Base-by-base conservation (phyloP, 1,140 invertebrate genomes). In the Kradibia gibbosae region DNA sequence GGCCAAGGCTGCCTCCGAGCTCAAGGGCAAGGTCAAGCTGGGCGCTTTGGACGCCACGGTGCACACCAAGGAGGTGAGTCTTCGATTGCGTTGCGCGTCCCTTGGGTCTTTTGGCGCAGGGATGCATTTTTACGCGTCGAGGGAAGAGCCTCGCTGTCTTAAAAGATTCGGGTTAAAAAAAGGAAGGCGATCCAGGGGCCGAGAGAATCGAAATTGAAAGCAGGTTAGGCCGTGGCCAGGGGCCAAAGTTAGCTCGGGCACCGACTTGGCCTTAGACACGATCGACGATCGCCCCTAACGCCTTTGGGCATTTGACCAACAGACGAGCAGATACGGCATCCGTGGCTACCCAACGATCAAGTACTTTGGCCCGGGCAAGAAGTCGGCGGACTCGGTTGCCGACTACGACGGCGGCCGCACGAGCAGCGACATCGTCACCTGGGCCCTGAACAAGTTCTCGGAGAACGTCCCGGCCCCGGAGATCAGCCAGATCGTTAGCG, bases 291-390 rank as follows among this genome's bases (percentile, higher is more conserved):
- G 7, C 7, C 36, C 50, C 3, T 62, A 36, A 62, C 60, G 7
- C 5, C n/a, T n/a, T 62, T 62, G 1, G 1, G 20, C 25, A 4
- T 65, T 65, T 39, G 5, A 25, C 83, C 83, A 53, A 76, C 10
- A 90, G 89, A 96, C 96, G 0, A 91, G 92, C 78, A 91, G 95
- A 85, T 97, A 96, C 88, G 93, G 94, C 83, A 94, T 99, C 50
- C 94, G 95, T 86, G 98, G 99, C 0, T 99, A 98, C 92, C 99
- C 99, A 15, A 99, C 98, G 13, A 99, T 99, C 82, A 99, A 99
- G 91, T 95, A 95, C 88, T 99, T 99, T 92, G 92, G 94, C 1
- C 92, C 95, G 45, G 98, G 98, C 76, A 94, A 94, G 82, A 98
- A 97, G 89, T 92, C 94, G 78, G 88, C 90, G 0, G 94, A 93